Percentiles rank a stretch among this genome's conserved stretches.
These are phyloP conservation scores for Polylopha cassiicola DNA, from an alignment of 2,888 invertebrate species.

Conservation along the genomic window DNA sequence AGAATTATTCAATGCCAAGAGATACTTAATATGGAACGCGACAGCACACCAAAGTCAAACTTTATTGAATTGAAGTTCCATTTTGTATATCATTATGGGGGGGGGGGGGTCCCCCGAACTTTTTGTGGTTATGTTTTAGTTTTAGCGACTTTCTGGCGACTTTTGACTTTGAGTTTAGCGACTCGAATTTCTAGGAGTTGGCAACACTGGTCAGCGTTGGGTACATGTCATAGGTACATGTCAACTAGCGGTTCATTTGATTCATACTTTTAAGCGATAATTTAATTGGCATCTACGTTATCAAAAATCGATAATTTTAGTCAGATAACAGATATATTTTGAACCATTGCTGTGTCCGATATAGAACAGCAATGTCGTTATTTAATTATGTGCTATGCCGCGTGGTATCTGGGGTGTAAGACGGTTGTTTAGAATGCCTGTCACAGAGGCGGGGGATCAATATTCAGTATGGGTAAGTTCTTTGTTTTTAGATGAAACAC, in stretches of 20 bases:
- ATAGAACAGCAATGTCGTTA: conserved; percentile 44
- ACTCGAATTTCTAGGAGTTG: no score
- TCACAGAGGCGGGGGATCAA: conserved; percentile 70
- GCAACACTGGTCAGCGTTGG: no score
- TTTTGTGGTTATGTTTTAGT: no score
- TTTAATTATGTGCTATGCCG: conserved; percentile 39
- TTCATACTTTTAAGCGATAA: conserved; percentile 2
- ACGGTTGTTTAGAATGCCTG: conserved; percentile 77
- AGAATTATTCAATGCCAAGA: no score
- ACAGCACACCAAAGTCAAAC: no score
- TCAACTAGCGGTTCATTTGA: conserved; percentile 16
- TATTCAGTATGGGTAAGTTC: conserved; percentile 79
- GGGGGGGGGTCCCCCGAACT: no score
- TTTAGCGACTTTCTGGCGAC: no score
- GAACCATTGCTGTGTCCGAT: conserved; percentile 35
- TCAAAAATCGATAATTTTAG: conserved; percentile 7
- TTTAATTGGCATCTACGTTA: conserved; percentile 13
- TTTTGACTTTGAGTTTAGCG: no score
- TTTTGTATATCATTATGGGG: no score
- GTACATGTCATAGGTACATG: neutral
- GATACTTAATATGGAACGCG: no score
- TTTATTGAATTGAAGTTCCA: no score
- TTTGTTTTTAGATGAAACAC: conserved; percentile 19
- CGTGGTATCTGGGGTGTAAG: conserved; percentile 58
- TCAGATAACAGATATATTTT: conserved; percentile 5